A percentile compares a stretch with the other conserved stretches of the same genome.
These are phyloP conservation scores for Yasuhikotakia modesta DNA, from an alignment of 2,797 vertebrate genomes.

Conservation along the genomic window DNA sequence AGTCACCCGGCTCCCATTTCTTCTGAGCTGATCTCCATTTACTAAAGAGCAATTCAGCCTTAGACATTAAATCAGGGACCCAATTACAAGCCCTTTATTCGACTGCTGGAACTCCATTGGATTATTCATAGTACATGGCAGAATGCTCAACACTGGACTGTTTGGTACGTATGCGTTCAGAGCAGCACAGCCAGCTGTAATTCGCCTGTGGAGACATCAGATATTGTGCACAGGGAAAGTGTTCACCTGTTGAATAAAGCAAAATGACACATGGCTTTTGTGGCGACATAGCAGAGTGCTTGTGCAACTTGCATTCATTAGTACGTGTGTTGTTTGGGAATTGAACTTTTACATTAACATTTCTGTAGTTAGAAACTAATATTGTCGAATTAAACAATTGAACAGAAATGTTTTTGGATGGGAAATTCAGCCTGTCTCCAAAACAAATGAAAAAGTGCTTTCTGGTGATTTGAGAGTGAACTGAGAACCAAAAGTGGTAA, in stretches of 20 bases:
- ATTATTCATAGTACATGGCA: constrained; percentile 45
- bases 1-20: constrained; percentile 19
- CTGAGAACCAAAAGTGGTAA: too few relatives aligned
- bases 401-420: too few relatives aligned
- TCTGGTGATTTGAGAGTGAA: too few relatives aligned
- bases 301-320: too few relatives aligned
- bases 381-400: too few relatives aligned
- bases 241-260: background rate
- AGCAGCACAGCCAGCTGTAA: constrained; percentile 1
- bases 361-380: too few relatives aligned
- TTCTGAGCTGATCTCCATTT: constrained; percentile 34
- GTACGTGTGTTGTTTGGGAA: too few relatives aligned
- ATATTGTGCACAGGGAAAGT: background rate
- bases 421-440: too few relatives aligned
- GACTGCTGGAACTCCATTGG: constrained; percentile 36
- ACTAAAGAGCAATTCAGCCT: constrained; percentile 23
- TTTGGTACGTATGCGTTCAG: constrained; percentile 17
- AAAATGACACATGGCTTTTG: background rate
- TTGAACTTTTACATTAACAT: too few relatives aligned
- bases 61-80: constrained; percentile 12
- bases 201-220: background rate
- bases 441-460: too few relatives aligned
- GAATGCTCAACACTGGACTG: constrained; percentile 15
- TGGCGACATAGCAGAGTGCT: too few relatives aligned
- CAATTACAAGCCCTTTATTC: constrained; percentile 44